These are phyloP conservation scores for Heteromurus nitidus DNA, from an alignment of 2,888 invertebrate species.

Conservation along the genomic window DNA sequence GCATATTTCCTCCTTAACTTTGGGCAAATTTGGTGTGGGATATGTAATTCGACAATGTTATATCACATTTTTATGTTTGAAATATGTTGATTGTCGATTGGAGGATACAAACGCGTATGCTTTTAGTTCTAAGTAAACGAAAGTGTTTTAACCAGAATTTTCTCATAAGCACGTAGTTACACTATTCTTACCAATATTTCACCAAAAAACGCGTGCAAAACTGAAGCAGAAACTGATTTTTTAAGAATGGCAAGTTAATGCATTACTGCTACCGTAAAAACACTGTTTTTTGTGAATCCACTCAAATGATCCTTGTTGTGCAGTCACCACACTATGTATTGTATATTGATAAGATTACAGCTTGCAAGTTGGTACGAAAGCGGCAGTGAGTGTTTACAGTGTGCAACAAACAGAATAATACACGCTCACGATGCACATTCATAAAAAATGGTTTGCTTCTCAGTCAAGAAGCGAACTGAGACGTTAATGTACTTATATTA, in stretches of 20 bases:
- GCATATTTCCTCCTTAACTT: slow-evolving; percentile 31
- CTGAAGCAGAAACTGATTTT: slow-evolving; percentile 39
- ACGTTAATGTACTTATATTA: slow-evolving; percentile 14
- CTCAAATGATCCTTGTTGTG: slow-evolving; percentile 4
- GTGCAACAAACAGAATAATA: neutral
- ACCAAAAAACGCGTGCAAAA: slow-evolving; percentile 37
- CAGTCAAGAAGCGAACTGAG: slow-evolving; percentile 28
- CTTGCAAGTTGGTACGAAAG: neutral
- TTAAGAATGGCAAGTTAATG: slow-evolving; percentile 19
- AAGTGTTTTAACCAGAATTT: slow-evolving; percentile 40
- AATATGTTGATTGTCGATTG: neutral
- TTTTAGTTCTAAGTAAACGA: neutral
- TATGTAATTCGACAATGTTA: neutral
- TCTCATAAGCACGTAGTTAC: slow-evolving; percentile 55
- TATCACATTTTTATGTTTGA: slow-evolving; percentile 4
- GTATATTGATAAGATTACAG: slow-evolving; percentile 2
- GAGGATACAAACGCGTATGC: neutral
- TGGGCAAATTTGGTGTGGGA: neutral
- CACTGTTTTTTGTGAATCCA: neutral
- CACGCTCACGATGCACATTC: slow-evolving; percentile 2
- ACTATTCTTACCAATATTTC: slow-evolving; percentile 51
- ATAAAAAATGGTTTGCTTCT: slow-evolving; percentile 29
- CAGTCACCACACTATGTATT: too few species aligned
- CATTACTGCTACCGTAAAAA: slow-evolving; percentile 32
- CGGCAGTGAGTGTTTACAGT: slow-evolving; percentile 1